Conservation (phyloP, 2,797 vertebrate species). For the Takifugu rubripes region DNA sequence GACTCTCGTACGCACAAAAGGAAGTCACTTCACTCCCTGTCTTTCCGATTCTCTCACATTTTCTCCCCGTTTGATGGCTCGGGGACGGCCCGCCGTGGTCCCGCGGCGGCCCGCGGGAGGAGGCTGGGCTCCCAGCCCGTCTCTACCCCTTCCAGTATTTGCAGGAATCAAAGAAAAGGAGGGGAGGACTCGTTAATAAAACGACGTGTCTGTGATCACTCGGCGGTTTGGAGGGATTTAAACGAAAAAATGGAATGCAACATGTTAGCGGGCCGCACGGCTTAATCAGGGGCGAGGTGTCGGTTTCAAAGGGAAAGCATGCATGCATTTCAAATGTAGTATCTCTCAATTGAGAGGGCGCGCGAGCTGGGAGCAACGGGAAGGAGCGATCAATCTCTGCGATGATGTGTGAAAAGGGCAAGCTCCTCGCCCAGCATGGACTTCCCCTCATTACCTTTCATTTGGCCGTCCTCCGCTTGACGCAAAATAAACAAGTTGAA, state of each 20-base stretch:
- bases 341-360: constrained; percentile 60
- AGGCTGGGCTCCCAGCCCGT: constrained; percentile 53
- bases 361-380: constrained; percentile 36
- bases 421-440: constrained; percentile 54
- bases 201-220: constrained; percentile 56
- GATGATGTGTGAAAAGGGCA: constrained; percentile 69
- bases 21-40: constrained; percentile 57
- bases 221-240: constrained; percentile 35
- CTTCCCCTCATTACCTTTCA: constrained; percentile 70
- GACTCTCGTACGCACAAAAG: constrained; percentile 40
- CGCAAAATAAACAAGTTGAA: constrained; percentile 54
- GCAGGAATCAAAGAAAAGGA: constrained; percentile 55
- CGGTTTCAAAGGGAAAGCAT: constrained; percentile 64
- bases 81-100: constrained; percentile 31
- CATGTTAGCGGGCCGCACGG: constrained; percentile 46
- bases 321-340: constrained; percentile 60
- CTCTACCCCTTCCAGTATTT: constrained; percentile 55
- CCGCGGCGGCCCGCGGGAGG: constrained; percentile 38
- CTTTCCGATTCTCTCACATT: constrained; percentile 46
- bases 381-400: constrained; percentile 63
- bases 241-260: constrained; percentile 63
- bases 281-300: constrained; percentile 23
- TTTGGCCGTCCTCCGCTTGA: constrained; percentile 59
- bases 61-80: constrained; percentile 41
- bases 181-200: constrained; percentile 66